Percentiles rank a stretch among this genome's conserved stretches.
Conservation (phyloP, 2,113 vertebrate species). For the Anoura caudifer region DNA sequence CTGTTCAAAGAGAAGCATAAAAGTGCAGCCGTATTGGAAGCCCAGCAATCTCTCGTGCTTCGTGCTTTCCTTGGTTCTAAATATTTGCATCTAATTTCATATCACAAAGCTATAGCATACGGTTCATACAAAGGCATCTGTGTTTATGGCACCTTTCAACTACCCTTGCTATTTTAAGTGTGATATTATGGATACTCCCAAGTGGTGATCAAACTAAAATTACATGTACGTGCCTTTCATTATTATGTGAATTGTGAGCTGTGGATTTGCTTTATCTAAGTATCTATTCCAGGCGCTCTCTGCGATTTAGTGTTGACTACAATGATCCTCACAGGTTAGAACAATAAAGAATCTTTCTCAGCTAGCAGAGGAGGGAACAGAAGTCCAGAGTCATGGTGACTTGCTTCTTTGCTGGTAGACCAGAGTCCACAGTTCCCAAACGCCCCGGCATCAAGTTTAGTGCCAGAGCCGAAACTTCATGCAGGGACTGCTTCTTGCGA, state of each 20-base stretch:
- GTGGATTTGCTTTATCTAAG: background rate
- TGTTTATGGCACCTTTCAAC: slow-evolving; percentile 20
- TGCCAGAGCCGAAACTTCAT: background rate
- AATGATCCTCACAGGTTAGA: background rate
- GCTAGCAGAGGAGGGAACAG: background rate
- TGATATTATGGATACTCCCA: slow-evolving; percentile 10
- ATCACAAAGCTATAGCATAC: background rate
- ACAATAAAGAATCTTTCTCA: background rate
- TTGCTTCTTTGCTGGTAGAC: background rate
- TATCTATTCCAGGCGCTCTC: background rate
- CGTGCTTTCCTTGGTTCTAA: slow-evolving; percentile 9
- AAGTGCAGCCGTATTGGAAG: background rate
- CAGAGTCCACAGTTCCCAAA: background rate
- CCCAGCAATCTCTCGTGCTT: background rate
- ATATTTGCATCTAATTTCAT: slow-evolving; percentile 46
- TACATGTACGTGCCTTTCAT: background rate
- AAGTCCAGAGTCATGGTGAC: background rate
- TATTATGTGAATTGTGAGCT: background rate
- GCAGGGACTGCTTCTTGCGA: background rate
- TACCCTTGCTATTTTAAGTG: slow-evolving; percentile 34
- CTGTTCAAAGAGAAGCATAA: background rate
- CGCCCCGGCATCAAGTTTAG: background rate
- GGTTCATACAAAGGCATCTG: slow-evolving; percentile 42
- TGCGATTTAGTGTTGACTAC: background rate
- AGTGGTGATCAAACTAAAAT: background rate